These are phyloP conservation scores for Porites evermanni DNA, from an alignment of 92 coral and sea anemone species.

Conservation along the genomic window DNA sequence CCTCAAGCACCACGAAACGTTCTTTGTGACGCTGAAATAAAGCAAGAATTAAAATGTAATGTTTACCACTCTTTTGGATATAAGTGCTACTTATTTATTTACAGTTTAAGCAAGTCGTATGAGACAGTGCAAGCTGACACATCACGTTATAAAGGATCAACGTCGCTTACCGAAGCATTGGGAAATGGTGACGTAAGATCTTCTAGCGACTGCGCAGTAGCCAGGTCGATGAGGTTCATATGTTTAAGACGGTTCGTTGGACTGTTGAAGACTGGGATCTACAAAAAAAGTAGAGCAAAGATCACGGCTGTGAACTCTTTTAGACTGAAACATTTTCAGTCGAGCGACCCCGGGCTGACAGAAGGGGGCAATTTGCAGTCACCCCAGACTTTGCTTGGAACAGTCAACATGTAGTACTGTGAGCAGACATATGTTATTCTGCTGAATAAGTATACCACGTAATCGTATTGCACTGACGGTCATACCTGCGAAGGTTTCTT, in stretches of 20 bases:
- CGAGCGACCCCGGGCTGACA: too few relatives aligned
- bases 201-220: slow-evolving; percentile 95
- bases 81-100: background rate
- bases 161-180: slow-evolving; percentile 81
- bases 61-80: background rate
- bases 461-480: background rate
- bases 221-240: slow-evolving; percentile 91
- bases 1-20: slow-evolving; percentile 85
- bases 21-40: slow-evolving; percentile 83
- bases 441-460: background rate
- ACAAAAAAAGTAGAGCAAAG: background rate
- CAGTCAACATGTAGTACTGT: too few relatives aligned
- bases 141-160: background rate
- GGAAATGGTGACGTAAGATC: slow-evolving; percentile 96
- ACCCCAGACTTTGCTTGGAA: too few relatives aligned
- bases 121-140: background rate
- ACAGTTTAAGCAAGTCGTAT: background rate
- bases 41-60: background rate
- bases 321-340: background rate
- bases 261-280: slow-evolving; percentile 43
- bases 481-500: slow-evolving; percentile 60
- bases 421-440: too few relatives aligned
- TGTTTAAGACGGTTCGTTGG: slow-evolving; percentile 75
- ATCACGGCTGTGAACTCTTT: background rate
- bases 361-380: too few relatives aligned